These are phyloP conservation scores for Ascaphus truei DNA, from an alignment of 2,113 vertebrate species.

Conservation along the genomic window DNA sequence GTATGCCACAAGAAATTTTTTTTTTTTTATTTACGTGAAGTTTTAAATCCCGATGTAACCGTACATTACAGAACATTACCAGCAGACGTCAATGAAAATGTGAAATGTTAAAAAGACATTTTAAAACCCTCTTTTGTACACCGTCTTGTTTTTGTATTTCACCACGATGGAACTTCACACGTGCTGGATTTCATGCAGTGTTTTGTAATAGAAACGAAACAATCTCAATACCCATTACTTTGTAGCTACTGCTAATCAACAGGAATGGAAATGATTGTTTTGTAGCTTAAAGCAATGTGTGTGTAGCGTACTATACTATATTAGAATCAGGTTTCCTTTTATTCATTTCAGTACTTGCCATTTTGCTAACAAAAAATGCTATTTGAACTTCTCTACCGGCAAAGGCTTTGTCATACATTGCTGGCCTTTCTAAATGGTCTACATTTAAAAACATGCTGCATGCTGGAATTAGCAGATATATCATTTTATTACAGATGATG, in stretches of 20 bases:
- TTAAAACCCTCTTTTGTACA: conserved; percentile 12
- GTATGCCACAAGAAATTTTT: conserved; percentile 37
- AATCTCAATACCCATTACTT: not conserved
- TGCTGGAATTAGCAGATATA: not conserved
- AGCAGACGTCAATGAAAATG: conserved; percentile 43
- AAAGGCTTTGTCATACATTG: not conserved
- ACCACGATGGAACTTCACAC: not conserved
- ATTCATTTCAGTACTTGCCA: not conserved
- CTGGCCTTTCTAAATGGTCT: not conserved
- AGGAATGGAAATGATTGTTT: not conserved
- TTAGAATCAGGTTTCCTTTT: not conserved
- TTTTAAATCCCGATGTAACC: not conserved
- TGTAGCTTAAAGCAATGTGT: not conserved
- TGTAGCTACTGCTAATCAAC: not conserved
- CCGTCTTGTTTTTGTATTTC: conserved; percentile 24
- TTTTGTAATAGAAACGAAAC: not conserved
- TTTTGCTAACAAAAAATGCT: not conserved
- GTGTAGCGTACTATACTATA: not conserved
- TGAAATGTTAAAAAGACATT: not conserved
- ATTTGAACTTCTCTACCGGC: not conserved
- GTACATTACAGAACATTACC: conserved; percentile 37
- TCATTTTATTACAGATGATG: not conserved
- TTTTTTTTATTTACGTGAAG: not conserved
- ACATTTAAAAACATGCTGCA: not conserved
- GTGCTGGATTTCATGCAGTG: not conserved